Base-by-base conservation (phyloP, 2,888 invertebrate genomes). In the Scaptomyza cyrtandrae region DNA sequence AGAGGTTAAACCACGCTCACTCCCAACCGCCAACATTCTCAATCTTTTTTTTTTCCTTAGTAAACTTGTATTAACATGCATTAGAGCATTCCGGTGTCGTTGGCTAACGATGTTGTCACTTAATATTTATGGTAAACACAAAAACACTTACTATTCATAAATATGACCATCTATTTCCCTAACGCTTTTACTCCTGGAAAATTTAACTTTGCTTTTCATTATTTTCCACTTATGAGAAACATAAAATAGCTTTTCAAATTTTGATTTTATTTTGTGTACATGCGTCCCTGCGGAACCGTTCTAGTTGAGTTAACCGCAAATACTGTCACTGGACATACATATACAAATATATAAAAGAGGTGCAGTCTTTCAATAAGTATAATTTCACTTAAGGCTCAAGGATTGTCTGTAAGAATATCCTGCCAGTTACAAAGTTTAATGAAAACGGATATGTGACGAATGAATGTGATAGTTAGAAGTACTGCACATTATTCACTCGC, bases 101-200 rank as follows among this genome's bases (percentile, higher is more conserved):
- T 29, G 4, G 35, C 35, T 35, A 35, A 6, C 9, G 31, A 31
- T 31, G 9, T 33, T 33, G 7, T 33, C 33, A 33, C 10, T 33
- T 33, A 1, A 1, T 6, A 14, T 29, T 46, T 11, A 16, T 49
- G 10, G 6, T 16, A n/a, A 59, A 43, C 37, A 37, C 14, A 43
- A 19, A 43, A 6, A 6, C 54, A 85, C 86, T 88, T 88, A 91
- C 91, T 90, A 90, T 64, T 90, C 89, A 69, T 88, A 85, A 56
- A 83, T 88, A 50, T 84, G 88, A 52, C 83, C 85, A 50, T 90
- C 80, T 50, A 90, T 89, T 55, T 91, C 90, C 68, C 87, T 91
- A 55, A 90, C 91, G 59, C 91, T 91, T 75, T 90, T 91, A 72
- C 91, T 91, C 29, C 92, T 87, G 50, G 85, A 90, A 66, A 90